Conservation (phyloP, 1,140 invertebrate species). For the Scaptodrosophila lebanonensis region DNA sequence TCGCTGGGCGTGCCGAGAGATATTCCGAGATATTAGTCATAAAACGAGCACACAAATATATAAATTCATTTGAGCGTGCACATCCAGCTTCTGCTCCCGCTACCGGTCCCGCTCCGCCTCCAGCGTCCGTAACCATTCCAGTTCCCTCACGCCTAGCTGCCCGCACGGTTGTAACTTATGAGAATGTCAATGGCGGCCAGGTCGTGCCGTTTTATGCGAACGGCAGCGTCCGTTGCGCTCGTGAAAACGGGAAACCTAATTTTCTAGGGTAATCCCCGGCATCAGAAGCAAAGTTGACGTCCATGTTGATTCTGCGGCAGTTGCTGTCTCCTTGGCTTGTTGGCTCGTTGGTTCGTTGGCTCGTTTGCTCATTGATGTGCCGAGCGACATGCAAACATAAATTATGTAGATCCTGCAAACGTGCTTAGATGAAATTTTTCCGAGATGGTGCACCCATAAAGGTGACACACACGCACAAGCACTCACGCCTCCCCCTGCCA, state of each 20-base stretch:
- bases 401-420: slow-evolving; percentile 76
- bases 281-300: slow-evolving; percentile 25
- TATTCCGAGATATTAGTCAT: slow-evolving; percentile 74
- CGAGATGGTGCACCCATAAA: slow-evolving; percentile 56
- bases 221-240: slow-evolving; percentile 54
- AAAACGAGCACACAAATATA: slow-evolving; percentile 65
- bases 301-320: slow-evolving; percentile 3
- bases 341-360: too few relatives aligned
- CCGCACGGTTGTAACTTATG: slow-evolving; percentile 48
- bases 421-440: slow-evolving; percentile 74
- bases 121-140: background rate
- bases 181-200: slow-evolving; percentile 68
- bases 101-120: background rate
- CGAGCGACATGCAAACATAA: slow-evolving; percentile 60
- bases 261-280: slow-evolving; percentile 73
- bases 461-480: slow-evolving; percentile 36
- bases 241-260: slow-evolving; percentile 72
- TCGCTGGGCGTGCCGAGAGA: slow-evolving; percentile 45
- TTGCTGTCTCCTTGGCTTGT: background rate
- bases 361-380: too few relatives aligned
- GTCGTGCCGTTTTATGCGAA: slow-evolving; percentile 67
- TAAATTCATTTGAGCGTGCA: slow-evolving; percentile 70
- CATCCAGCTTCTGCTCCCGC: slow-evolving; percentile 4
- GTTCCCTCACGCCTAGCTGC: slow-evolving; percentile 1
- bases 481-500: background rate